Evolutionary conservation across 2,888 invertebrate species (phyloP).

Genomic region (Taenaris catops): DNA sequence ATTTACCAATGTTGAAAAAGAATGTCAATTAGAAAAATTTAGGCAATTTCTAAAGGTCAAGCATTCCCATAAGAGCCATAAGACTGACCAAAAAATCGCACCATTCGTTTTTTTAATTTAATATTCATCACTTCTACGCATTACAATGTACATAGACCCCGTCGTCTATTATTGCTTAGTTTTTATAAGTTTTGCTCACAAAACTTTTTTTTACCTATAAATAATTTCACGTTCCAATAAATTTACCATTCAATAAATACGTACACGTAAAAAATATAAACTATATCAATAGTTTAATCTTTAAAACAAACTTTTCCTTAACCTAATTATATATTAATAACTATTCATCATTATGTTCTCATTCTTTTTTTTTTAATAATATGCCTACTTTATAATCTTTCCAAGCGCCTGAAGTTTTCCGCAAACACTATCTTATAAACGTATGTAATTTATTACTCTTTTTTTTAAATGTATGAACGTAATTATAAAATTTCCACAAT

Average conservation of each 20-base stretch:
- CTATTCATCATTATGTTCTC: slow-evolving; percentile 76
- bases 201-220: slow-evolving; percentile 76
- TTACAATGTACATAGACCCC: slow-evolving; percentile 76
- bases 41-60: slow-evolving; percentile 60
- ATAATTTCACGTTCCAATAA: slow-evolving; percentile 79
- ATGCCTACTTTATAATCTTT: slow-evolving; percentile 79
- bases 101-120: slow-evolving; percentile 62
- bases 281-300: slow-evolving; percentile 80
- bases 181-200: slow-evolving; percentile 75
- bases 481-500: slow-evolving; percentile 60
- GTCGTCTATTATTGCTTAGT: slow-evolving; percentile 76
- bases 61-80: slow-evolving; percentile 45
- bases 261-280: slow-evolving; percentile 80
- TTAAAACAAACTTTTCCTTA: slow-evolving; percentile 77
- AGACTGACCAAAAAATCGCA: slow-evolving; percentile 71
- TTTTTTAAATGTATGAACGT: slow-evolving; percentile 58
- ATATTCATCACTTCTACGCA: slow-evolving; percentile 60
- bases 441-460: slow-evolving; percentile 50
- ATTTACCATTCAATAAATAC: slow-evolving; percentile 80
- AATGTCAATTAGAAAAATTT: slow-evolving; percentile 59
- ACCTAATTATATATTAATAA: slow-evolving; percentile 78
- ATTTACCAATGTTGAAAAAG: slow-evolving; percentile 62
- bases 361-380: slow-evolving; percentile 75
- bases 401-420: slow-evolving; percentile 72
- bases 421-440: slow-evolving; percentile 64